Base-by-base conservation (phyloP, 2,888 invertebrate genomes). In the Glaucopsyche alexis region DNA sequence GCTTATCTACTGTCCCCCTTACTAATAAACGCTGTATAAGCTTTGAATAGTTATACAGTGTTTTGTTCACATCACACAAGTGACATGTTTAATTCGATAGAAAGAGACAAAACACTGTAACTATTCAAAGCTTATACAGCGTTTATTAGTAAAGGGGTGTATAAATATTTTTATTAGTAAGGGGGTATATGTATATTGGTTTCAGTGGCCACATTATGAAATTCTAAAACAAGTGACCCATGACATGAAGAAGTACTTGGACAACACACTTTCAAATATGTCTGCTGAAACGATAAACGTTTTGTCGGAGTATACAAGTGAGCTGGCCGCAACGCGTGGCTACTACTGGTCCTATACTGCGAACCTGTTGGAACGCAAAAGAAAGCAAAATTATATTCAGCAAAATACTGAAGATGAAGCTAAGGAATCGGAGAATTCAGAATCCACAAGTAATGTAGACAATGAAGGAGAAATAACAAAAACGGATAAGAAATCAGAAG, bases 141-240 rank as follows among this genome's bases (percentile, higher is more conserved):
- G n/a, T n/a, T n/a, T n/a, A n/a, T n/a, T n/a, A n/a, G n/a, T n/a
- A n/a, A n/a, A n/a, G n/a, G n/a, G n/a, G n/a, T n/a, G n/a, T n/a
- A n/a, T n/a, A n/a, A n/a, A n/a, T n/a, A n/a, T n/a, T n/a, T n/a
- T n/a, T n/a, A n/a, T n/a, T n/a, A n/a, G n/a, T n/a, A n/a, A n/a
- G n/a, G n/a, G n/a, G n/a, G 29, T 29, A 4, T 29, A 29, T 2
- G 47, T 11, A 60, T 65, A 13, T 19, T 42, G 16, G 16, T 80
- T 81, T 0, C 82, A 90, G 90, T 87, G 86, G 87, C 75, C 80
- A 0, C 81, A 85, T 75, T 84, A 87, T 78, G 77, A 79, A 11
- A 50, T 85, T 2, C 80, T 90, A 38, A 75, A 80, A 14, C 71
- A 80, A 67, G 75, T 80, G 0, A 81, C 83, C 72, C 65, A 75